Evolutionary conservation across 2,797 vertebrate genomes (phyloP).

Genomic region (Etheostoma nigrum): DNA sequence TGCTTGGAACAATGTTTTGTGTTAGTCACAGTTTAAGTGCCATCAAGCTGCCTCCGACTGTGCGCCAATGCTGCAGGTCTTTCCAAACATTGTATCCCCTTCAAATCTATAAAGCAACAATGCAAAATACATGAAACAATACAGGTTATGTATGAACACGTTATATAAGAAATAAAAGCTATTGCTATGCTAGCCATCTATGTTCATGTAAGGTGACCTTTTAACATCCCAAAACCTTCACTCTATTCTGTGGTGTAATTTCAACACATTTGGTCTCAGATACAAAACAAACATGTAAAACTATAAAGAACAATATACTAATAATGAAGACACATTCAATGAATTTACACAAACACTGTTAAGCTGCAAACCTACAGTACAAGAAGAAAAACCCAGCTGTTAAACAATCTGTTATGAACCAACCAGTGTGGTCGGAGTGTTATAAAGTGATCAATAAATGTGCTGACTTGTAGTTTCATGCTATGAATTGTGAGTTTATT

Average conservation of each 20-base stretch:
- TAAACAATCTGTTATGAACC: conserved; percentile 20
- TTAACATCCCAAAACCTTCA: conserved; percentile 18
- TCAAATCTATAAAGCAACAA: conserved; percentile 16
- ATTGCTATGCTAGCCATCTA: conserved; percentile 17
- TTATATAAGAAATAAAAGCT: not conserved
- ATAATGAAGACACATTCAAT: conserved; percentile 6
- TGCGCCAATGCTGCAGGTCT: conserved; percentile 18
- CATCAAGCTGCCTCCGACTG: conserved; percentile 28
- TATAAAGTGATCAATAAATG: conserved; percentile 50
- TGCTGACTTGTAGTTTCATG: conserved; percentile 64
- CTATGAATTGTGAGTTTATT: conserved; percentile 52
- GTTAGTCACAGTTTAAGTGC: conserved; percentile 35
- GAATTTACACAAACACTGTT: conserved; percentile 8
- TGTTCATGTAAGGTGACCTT: conserved; percentile 67
- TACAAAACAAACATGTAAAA: conserved; percentile 23
- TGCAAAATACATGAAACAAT: conserved; percentile 6
- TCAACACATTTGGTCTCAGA: conserved; percentile 30
- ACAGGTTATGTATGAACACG: not conserved
- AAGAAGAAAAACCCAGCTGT: conserved; percentile 27
- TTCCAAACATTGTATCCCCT: not conserved
- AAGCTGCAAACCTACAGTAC: conserved; percentile 30
- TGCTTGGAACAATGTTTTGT: conserved; percentile 26
- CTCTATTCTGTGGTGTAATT: conserved; percentile 12
- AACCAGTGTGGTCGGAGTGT: conserved; percentile 35
- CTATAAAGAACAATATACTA: conserved; percentile 17